Base-by-base conservation (phyloP, 2,888 invertebrate genomes). In the Zygogramma bicolorata region DNA sequence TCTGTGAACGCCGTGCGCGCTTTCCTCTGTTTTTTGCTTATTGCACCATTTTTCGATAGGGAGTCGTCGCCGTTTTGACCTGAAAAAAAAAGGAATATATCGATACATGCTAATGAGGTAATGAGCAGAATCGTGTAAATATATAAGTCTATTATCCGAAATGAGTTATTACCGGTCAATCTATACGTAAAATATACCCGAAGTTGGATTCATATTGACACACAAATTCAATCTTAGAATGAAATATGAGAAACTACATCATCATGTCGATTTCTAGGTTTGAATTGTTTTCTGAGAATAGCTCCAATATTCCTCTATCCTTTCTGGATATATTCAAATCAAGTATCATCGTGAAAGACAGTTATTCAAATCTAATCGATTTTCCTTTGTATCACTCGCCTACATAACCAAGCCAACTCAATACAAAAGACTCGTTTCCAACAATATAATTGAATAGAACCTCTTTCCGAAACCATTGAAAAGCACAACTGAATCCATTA, bases 1-100 rank as follows among this genome's bases (percentile, higher is more conserved):
- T 99, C 99, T 53, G 99, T 99, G 90, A 99, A 99, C 53, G 99
- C 99, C 25, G 98, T 98, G 74, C 98, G 89, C 57, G 98, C 98
- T 89, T 98, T 98, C 77, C 98, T 89, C 84, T 98, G 97, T 88
- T 98, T 98, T 90, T 98, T 98, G 83, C 93, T 93, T 79, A 95
- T 89, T 4, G 88, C 86, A 71, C 86, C 86, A 79, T 87, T 88
- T 82, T 88, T 88, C 58, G 89, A 88, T 81, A 93, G 90, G 61
- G 92, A 93, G 77, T 95, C 95, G 82, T 95, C 95, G 84, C 95
- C 95, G 88, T 94, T 95, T 85, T 93, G 95, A 86, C 95, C 95
- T 95, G 90, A 40, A 88, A 80, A 31, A 67, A 71, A 68, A 68
- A 29, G n/a, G n/a, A n/a, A n/a, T n/a, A n/a, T n/a, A n/a, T n/a